A percentile compares a stretch with the other conserved stretches of the same genome.
Conservation (phyloP, 2,888 invertebrate genomes). For the Seira musarum region DNA sequence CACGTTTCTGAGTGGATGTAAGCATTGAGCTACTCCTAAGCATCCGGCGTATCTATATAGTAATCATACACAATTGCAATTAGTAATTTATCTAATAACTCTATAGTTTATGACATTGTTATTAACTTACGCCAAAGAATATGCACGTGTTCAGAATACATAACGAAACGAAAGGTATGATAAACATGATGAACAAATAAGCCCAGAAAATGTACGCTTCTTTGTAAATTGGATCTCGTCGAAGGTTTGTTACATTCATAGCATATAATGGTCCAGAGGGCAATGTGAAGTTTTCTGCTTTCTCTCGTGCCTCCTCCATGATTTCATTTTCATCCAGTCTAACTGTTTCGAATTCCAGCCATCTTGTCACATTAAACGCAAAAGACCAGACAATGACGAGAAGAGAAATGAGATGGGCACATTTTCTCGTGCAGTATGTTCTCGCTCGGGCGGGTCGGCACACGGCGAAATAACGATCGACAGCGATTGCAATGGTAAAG, state of each 20-base stretch:
- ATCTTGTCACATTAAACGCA: constrained; percentile 58
- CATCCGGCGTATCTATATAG: constrained; percentile 59
- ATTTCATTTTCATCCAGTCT: neutral
- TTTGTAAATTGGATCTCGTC: constrained; percentile 56
- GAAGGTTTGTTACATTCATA: constrained; percentile 60
- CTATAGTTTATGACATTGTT: neutral
- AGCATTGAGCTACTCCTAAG: constrained; percentile 24
- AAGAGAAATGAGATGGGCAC: constrained; percentile 31
- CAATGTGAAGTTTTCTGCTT: neutral
- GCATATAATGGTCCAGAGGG: constrained; percentile 18
- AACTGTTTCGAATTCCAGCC: constrained; percentile 61
- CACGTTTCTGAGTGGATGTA: constrained; percentile 59
- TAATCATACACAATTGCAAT: constrained; percentile 63
- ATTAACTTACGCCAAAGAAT: constrained; percentile 63
- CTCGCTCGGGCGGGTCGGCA: constrained; percentile 61
- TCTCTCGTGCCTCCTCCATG: neutral
- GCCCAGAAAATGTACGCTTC: constrained; percentile 64
- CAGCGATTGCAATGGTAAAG: constrained; percentile 60
- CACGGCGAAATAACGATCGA: constrained; percentile 62
- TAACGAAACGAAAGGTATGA: constrained; percentile 64
- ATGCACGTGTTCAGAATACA: constrained; percentile 65
- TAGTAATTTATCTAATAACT: constrained; percentile 58
- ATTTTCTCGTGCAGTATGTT: constrained; percentile 44
- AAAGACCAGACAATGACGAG: constrained; percentile 50
- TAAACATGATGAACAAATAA: constrained; percentile 62